Evolutionary conservation across 2,888 invertebrate species (phyloP), one percentile per base, ranked within the genome.

Genomic region (Chrysomela aeneicollis): DNA sequence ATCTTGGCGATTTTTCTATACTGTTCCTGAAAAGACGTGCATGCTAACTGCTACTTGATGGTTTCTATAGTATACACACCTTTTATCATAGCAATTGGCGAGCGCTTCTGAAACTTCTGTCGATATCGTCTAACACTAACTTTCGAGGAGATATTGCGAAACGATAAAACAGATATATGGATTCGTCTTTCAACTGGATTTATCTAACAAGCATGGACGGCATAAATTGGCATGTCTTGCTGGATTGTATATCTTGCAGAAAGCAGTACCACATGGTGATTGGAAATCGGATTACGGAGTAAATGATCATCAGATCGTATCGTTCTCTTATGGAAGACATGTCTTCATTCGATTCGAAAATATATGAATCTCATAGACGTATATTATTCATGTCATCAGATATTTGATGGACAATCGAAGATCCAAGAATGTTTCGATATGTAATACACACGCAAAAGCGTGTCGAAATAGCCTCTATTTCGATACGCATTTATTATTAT

Each of bases 151-250:
- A 61, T 61, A 46, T 61, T 46, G 61, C 54, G 30, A 46, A 61
- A 47, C 22, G 61, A 61, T 61, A 61, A 61, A 52, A 60, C 37
- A 26, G 60, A 53, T 53, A 46, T 61, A 61, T 42, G 26, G 60
- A 60, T 52, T 12, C 52, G 37, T 60, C 21, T 60, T 35, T 12
- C 53, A 51, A n/a, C 15, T 51, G 22, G 22, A 51, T 51, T 21
- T 51, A 51, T 51, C 26, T 51, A 15, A 26, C 15, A 15, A n/a
- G n/a, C n/a, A n/a, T n/a, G n/a, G n/a, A n/a, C 12, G 22, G 51
- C 26, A 42, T 42, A 42, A 3, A 42, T 42, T 42, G 15, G 42
- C n/a, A 15, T 42, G 42, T 42, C 15, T 8, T 12, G 42, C 15
- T 42, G 12, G 12, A 12, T 12, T 42, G 15, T 15, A 42, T 12